Conservation (phyloP, 2,797 vertebrate species). For the Spinibarbus caldwelli region DNA sequence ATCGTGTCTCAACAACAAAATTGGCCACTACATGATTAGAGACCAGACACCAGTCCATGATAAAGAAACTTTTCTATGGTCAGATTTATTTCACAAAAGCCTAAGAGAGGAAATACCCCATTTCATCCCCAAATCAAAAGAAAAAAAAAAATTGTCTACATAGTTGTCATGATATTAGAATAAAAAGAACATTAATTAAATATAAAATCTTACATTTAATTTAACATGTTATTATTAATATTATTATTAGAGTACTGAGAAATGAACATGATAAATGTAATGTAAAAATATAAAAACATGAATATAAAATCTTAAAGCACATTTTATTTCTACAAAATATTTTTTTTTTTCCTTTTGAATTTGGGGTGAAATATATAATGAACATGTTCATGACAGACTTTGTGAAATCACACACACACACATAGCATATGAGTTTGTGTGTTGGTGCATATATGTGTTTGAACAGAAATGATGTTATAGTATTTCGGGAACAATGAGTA, state of each 20-base stretch:
- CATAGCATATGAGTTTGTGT: background rate
- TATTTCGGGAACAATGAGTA: slow-evolving; percentile 20
- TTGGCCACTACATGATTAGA: background rate
- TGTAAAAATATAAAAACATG: background rate
- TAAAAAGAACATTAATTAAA: background rate
- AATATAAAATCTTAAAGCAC: background rate
- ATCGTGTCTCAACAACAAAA: background rate
- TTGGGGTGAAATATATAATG: background rate
- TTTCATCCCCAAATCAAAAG: background rate
- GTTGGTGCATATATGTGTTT: background rate
- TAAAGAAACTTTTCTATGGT: slow-evolving; percentile 7
- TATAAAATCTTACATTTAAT: background rate
- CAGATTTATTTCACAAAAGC: background rate
- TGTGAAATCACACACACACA: background rate
- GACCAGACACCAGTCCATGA: background rate
- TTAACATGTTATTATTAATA: background rate
- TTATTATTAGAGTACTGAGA: background rate
- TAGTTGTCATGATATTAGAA: background rate
- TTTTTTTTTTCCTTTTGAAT: background rate
- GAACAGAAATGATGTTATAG: slow-evolving; percentile 13
- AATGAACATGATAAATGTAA: background rate
- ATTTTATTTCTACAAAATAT: background rate
- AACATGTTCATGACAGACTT: background rate
- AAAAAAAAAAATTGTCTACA: background rate
- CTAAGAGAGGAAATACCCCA: background rate